Evolutionary conservation across 2,113 vertebrate genomes (phyloP).

Genomic region (Crotalus helleri): DNA sequence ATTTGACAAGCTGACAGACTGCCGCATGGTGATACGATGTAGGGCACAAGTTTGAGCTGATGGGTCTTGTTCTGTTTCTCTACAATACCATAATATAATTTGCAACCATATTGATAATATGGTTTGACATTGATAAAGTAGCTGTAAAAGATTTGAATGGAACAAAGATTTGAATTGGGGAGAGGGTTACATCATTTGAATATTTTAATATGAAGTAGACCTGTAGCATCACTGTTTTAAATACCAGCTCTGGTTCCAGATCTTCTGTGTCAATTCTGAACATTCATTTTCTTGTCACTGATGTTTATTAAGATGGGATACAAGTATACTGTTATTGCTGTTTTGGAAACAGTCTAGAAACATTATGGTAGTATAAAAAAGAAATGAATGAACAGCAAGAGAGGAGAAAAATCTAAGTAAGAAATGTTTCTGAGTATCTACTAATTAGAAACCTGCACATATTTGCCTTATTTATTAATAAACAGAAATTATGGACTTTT

Average conservation of each 20-base stretch:
- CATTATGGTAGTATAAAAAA: background rate
- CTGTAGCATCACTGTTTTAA: background rate
- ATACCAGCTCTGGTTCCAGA: background rate
- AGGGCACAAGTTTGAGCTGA: background rate
- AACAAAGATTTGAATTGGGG: background rate
- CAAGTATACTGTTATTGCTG: background rate
- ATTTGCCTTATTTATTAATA: background rate
- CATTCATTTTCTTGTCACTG: slow-evolving; percentile 10
- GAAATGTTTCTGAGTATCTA: background rate
- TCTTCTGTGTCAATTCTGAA: background rate
- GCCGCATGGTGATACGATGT: slow-evolving; percentile 21
- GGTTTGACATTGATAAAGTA: slow-evolving; percentile 1
- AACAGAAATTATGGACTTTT: background rate
- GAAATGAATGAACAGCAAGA: background rate
- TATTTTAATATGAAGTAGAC: slow-evolving; percentile 3
- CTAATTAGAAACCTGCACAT: background rate
- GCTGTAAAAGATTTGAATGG: slow-evolving; percentile 7
- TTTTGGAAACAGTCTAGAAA: background rate
- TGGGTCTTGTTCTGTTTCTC: slow-evolving; percentile 29
- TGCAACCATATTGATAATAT: background rate
- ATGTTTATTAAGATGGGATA: background rate
- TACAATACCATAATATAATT: background rate
- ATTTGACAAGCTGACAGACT: slow-evolving; percentile 53
- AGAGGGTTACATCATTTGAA: background rate
- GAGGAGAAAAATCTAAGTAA: background rate